Conservation (phyloP, 2,113 vertebrate genomes). For the Lepidothrix coronata region DNA sequence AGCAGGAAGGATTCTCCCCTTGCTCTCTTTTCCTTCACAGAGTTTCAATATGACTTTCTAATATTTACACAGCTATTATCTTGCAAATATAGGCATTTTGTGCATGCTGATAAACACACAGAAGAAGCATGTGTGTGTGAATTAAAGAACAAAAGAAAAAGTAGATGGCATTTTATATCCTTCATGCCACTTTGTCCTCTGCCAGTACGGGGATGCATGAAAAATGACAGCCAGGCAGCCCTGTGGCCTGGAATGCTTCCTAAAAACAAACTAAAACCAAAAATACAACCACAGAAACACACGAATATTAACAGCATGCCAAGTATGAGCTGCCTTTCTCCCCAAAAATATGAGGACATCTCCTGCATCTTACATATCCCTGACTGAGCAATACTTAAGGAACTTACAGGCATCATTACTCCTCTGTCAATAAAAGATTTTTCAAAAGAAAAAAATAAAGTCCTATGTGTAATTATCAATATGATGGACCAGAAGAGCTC, state of each 20-base stretch:
- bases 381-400: constrained; percentile 26
- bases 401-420: constrained; percentile 24
- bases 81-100: constrained; percentile 53
- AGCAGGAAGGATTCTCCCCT: constrained; percentile 52
- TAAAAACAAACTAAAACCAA: background rate
- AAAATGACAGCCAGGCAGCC: background rate
- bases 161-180: background rate
- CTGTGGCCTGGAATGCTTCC: background rate
- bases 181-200: background rate
- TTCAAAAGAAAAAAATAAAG: background rate
- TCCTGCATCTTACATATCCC: background rate
- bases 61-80: constrained; percentile 49
- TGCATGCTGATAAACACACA: constrained; percentile 26
- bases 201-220: background rate
- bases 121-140: background rate
- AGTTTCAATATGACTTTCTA: constrained; percentile 39
- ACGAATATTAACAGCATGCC: background rate
- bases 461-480: background rate
- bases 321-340: background rate
- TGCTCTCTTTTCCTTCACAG: background rate
- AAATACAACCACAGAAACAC: background rate
- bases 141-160: constrained; percentile 41
- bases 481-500: background rate
- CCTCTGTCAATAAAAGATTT: background rate
- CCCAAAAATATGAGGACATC: background rate